These are phyloP conservation scores for Pogonomyrmex barbatus DNA, from an alignment of 1,140 invertebrate species.

Conservation along the genomic window DNA sequence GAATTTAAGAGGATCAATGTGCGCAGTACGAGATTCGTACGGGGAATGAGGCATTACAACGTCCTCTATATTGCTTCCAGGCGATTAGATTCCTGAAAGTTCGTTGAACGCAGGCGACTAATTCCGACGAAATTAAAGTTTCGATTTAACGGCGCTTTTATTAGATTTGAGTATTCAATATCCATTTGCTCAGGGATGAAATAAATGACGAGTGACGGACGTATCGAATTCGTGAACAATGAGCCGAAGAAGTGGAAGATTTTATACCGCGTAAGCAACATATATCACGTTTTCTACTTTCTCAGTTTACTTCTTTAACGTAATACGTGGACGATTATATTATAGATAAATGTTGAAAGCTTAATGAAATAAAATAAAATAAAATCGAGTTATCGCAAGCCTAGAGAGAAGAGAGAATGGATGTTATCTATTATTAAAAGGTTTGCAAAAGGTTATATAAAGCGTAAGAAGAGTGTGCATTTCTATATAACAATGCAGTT, in stretches of 20 bases:
- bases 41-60: conserved; percentile 76
- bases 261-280: background rate
- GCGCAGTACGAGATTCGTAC: conserved; percentile 76
- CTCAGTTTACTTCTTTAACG: background rate
- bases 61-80: conserved; percentile 75
- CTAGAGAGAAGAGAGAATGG: background rate
- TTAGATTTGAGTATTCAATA: conserved; percentile 38
- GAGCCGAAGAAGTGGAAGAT: background rate
- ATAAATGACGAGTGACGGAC: background rate
- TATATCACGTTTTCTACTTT: background rate
- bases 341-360: background rate
- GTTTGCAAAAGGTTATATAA: background rate
- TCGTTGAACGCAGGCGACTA: conserved; percentile 41
- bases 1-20: conserved; percentile 83
- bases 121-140: conserved; percentile 71
- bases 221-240: conserved; percentile 28
- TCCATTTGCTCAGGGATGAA: conserved; percentile 2
- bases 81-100: conserved; percentile 74
- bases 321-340: background rate
- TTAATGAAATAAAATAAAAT: background rate
- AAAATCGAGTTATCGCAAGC: too few species aligned
- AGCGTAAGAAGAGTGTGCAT: background rate
- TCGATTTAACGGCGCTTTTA: conserved; percentile 67
- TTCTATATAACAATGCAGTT: background rate
- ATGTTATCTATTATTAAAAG: background rate